These are phyloP conservation scores for Leptinotarsa lineolata DNA, from an alignment of 1,140 invertebrate species.

Conservation along the genomic window DNA sequence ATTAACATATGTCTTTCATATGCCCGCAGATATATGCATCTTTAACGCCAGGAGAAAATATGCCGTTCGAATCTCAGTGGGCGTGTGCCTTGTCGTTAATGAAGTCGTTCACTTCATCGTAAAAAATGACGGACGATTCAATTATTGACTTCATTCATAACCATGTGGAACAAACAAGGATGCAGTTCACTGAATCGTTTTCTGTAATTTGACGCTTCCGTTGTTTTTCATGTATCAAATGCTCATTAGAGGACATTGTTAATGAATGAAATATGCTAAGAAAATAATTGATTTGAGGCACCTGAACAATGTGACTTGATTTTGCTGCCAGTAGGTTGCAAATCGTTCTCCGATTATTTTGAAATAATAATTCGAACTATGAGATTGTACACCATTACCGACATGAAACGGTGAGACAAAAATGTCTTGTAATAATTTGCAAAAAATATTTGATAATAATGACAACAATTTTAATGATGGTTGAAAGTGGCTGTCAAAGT, in stretches of 20 bases:
- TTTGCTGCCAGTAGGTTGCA: too few relatives aligned
- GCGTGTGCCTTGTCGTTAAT: conserved; percentile 15
- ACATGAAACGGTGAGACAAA: too few relatives aligned
- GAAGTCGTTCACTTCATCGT: conserved; percentile 4
- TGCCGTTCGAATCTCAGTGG: conserved; percentile 1
- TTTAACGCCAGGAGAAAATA: background rate
- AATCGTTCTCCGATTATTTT: too few relatives aligned
- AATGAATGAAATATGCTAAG: background rate
- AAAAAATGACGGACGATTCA: conserved; percentile 15
- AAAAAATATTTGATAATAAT: too few relatives aligned
- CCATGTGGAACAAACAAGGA: background rate
- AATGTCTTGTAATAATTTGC: too few relatives aligned
- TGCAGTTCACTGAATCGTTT: background rate
- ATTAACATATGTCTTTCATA: conserved; percentile 24
- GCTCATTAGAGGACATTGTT: background rate
- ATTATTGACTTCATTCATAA: background rate
- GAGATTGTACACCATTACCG: too few relatives aligned
- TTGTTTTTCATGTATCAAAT: background rate
- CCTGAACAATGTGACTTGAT: too few relatives aligned
- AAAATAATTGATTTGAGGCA: too few relatives aligned
- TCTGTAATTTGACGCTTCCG: background rate
- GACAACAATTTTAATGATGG: too few relatives aligned
- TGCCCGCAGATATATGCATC: conserved; percentile 9
- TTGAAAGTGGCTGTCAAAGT: too few relatives aligned
- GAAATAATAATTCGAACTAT: too few relatives aligned